These are phyloP conservation scores for Aldabrachelys gigantea DNA, from an alignment of 2,113 vertebrate genomes.

Conservation along the genomic window DNA sequence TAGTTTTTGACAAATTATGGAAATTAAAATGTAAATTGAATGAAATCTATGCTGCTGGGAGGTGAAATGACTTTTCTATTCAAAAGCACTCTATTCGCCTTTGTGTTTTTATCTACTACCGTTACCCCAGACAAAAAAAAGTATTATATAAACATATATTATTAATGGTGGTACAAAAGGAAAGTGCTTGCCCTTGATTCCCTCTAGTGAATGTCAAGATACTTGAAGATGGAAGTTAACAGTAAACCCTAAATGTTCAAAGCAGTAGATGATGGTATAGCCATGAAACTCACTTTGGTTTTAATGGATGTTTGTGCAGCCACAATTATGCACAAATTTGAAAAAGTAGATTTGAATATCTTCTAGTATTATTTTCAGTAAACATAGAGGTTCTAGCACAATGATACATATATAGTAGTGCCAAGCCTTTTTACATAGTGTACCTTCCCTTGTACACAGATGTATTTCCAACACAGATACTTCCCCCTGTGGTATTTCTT, in stretches of 20 bases:
- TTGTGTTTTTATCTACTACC: background rate
- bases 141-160: background rate
- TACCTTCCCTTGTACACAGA: background rate
- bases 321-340: background rate
- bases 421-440: background rate
- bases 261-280: background rate
- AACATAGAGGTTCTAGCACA: rapidly evolving
- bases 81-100: rapidly evolving
- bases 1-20: background rate
- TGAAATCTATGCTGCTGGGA: background rate
- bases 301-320: background rate
- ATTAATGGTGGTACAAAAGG: background rate
- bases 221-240: background rate
- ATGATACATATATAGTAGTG: background rate
- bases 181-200: background rate
- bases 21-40: background rate
- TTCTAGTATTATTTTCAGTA: background rate
- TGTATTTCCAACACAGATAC: background rate
- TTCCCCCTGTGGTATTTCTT: background rate
- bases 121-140: background rate
- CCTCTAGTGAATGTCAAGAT: background rate
- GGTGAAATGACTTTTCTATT: background rate
- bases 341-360: background rate
- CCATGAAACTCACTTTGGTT: background rate
- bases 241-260: background rate